Evolutionary conservation across 1,140 invertebrate species (phyloP), one percentile per base, ranked within the genome.

Genomic region (Anadara kagoshimensis): DNA sequence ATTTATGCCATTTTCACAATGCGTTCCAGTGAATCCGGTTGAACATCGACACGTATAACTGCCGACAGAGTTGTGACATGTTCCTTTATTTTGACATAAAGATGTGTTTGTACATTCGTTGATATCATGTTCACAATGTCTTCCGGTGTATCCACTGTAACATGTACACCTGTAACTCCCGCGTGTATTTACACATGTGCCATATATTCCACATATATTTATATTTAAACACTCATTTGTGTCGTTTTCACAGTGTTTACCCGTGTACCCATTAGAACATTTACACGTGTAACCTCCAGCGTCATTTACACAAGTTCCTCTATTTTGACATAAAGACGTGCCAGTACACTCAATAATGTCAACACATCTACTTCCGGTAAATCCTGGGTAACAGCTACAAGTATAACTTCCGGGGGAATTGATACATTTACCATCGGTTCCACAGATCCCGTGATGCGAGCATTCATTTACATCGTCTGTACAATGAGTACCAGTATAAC

Each of bases 31-130:
- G 47, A 58, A 82, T 22, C 78, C 78, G 5, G 14, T 1, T 14
- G 68, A 20, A 74, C 80, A 82, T n/a, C 51, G 24, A 73, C 80
- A 82, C 3, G 24, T 51, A 64, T 78, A 80, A 41, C 69, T 72
- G 18, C 80, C 80, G 5, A 49, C 14, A 0, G 57, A 65, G 66
- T 82, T 78, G 53, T 44, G 51, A 56, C 80, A 82, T 36, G 29
- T 36, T 2, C 29, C 29, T 3, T 36, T 2, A 3, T 7, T 36
- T 36, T 7, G 2, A 7, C 29, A 36, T 3, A 36, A 36, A 3
- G 2, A 7, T 36, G 29, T 2, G 2, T 36, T 36, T 36, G 29
- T 54, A 44, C 78, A 80, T 61, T 79, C 71, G 24, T 79, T 59
- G 18, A 67, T 59, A 61, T 66, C 64, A 45, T 59, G 58, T 61